Base-by-base conservation (phyloP, 2,888 invertebrate species). In the Pristionchus japonicus region DNA sequence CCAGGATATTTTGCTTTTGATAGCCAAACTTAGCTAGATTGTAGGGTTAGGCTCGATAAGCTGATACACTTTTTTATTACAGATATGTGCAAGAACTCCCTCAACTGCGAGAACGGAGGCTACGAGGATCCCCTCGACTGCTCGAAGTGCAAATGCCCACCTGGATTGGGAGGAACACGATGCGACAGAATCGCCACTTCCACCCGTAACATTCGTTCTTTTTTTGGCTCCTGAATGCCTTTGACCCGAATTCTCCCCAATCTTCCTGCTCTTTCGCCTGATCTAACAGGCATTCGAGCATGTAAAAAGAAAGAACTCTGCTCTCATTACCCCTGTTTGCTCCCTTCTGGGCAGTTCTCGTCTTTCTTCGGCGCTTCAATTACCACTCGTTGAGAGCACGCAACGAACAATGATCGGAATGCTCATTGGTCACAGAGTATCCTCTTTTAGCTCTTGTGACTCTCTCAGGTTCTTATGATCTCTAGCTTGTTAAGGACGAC, bases 51-150 rank as follows among this genome's bases (percentile, higher is more conserved):
- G n/a, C n/a, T n/a, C n/a, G n/a, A n/a, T 20, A 57, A 57, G 3
- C 57, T 11, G 3, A 52, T 6, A 20, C 1, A 20, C 6, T 1
- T 6, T 52, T n/a, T 15, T 67, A n/a, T 64, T 90, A 82, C 61
- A 92, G 92, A 91, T 88, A 89, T 91, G n/a, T 92, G 92, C 88
- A 74, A 89, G 27, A 34, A 15, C 1, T 88, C 88, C 20, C 88
- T 91, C 15, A 34, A 77, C 49, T 92, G 92, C 77, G 88, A 90
- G 74, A 91, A 92, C 70, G 92, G 91, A 9, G 92, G 92, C 3
- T 92, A 92, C 88, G 90, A 91, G 77, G 90, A 92, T 84, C 92
- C 92, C 13, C 87, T 91, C 49, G 88, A 92, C 80, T 92, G 92
- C 67, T 86, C 77, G 31, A 34, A 82, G 49, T 92, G 92, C 86